phyloP scores from a whole-genome alignment of 2,888 invertebrate genomes.

The Cheilosia impressa region DNA sequence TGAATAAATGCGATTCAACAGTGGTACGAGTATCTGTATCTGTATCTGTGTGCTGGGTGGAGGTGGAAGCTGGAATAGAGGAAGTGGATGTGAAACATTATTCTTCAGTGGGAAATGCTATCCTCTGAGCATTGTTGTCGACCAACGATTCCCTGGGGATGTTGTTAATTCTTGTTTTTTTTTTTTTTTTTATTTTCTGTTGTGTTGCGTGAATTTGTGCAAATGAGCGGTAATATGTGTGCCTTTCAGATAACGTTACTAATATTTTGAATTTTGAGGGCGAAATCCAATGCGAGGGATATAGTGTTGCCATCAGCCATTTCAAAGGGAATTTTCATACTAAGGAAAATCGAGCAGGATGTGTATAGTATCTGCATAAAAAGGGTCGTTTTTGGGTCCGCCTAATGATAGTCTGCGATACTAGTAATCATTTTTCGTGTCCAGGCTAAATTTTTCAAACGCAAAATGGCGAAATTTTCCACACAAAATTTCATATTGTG shows the following conservation, averaged over 20 bases:
- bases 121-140: not conserved
- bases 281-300: not conserved
- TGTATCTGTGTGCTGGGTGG: conserved; percentile 4
- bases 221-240: conserved; percentile 23
- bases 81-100: conserved; percentile 45
- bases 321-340: not conserved
- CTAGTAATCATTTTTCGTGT: too few relatives aligned
- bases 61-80: conserved; percentile 28
- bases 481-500: too few relatives aligned
- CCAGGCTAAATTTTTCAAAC: too few relatives aligned
- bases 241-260: conserved; percentile 6
- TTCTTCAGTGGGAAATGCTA: conserved; percentile 3
- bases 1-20: conserved; percentile 63
- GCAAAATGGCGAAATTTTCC: too few relatives aligned
- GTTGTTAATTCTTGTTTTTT: not conserved
- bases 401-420: too few relatives aligned
- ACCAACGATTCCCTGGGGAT: conserved; percentile 24
- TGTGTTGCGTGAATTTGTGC: not conserved
- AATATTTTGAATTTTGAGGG: conserved; percentile 2
- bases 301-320: conserved; percentile 25
- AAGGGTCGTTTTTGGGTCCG: not conserved
- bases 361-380: not conserved
- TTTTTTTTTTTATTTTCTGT: too few relatives aligned
- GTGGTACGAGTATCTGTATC: not conserved
- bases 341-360: too few relatives aligned